Evolutionary conservation across 2,113 vertebrate species (phyloP), one percentile per base, ranked within the genome.

Genomic region (Grus americana): DNA sequence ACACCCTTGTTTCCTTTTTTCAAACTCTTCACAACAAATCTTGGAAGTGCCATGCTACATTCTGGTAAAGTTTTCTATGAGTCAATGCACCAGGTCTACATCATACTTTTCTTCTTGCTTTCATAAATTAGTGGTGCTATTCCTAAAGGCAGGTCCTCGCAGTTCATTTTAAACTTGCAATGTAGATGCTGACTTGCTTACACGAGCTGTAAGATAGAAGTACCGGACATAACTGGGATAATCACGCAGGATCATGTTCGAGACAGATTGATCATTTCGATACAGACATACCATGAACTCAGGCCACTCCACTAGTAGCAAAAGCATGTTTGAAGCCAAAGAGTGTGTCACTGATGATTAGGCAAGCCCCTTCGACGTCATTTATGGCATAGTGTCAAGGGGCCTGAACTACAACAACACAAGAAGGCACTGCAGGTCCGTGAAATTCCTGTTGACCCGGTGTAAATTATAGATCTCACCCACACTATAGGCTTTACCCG

Each of bases 1-100:
- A 38, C 63, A 80, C 23, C 1, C 14, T 58, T 65, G 24, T 72
- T 97, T 87, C 66, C 52, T 42, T 80, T 93, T 96, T 79, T 36
- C 15, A n/a, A 32, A 58, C 15, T 84, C 20, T 18, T 54, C 11
- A 23, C 13, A 87, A 71, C 73, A 67, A 44, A 82, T 67, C 26
- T 40, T 82, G 74, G 55, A 95, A 96, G 29, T 65, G 47, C 27
- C 52, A 3, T 2, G 6, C 32, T 6, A 2, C 50, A 50, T 91
- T 90, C 84, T 34, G 59, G 62, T 90, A 93, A 96, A 93, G 21
- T 42, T 30, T 92, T 24, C 66, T 63, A 27, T 1, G 4, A 82
- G 92, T 88, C 81, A 94, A n/a, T 2, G 11, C 59, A 58, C 8
- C 5, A 50, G 55, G 38, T 73, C 58, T 44, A 6, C 54, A 29